A percentile compares a stretch with the other conserved stretches of the same genome.
These are phyloP conservation scores for Theretra japonica DNA, from an alignment of 2,888 invertebrate genomes.

Conservation along the genomic window DNA sequence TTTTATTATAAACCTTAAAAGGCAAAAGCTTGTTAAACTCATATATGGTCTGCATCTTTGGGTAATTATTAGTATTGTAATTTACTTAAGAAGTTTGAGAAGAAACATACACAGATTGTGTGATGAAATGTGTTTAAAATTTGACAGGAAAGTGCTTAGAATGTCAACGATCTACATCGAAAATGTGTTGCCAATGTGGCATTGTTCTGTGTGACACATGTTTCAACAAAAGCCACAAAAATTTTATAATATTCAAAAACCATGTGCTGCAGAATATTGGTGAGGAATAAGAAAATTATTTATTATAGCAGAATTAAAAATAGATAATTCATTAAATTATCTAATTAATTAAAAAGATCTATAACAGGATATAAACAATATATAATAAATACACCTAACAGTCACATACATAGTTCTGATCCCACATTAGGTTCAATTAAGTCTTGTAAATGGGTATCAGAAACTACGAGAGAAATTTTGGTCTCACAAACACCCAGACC, in stretches of 20 bases:
- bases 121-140: constrained; percentile 23
- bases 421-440: too few relatives aligned
- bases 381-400: too few relatives aligned
- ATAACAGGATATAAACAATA: too few relatives aligned
- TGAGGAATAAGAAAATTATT: constrained; percentile 33
- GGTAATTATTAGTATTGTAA: constrained; percentile 1
- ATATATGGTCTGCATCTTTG: not conserved
- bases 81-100: not conserved
- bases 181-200: constrained; percentile 74
- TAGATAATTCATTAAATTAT: too few relatives aligned
- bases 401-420: too few relatives aligned
- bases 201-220: constrained; percentile 69
- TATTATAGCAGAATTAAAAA: too few relatives aligned
- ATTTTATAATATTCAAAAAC: constrained; percentile 74
- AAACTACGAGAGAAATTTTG: too few relatives aligned
- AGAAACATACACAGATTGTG: not conserved
- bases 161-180: constrained; percentile 61
- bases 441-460: too few relatives aligned
- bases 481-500: too few relatives aligned
- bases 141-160: constrained; percentile 69
- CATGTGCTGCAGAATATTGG: constrained; percentile 68
- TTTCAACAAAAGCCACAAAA: constrained; percentile 74
- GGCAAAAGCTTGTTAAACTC: too few relatives aligned
- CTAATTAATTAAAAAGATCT: too few relatives aligned
- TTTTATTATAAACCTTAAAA: too few relatives aligned